Conservation (phyloP, 2,797 vertebrate genomes). For the Gallirallus australis region DNA sequence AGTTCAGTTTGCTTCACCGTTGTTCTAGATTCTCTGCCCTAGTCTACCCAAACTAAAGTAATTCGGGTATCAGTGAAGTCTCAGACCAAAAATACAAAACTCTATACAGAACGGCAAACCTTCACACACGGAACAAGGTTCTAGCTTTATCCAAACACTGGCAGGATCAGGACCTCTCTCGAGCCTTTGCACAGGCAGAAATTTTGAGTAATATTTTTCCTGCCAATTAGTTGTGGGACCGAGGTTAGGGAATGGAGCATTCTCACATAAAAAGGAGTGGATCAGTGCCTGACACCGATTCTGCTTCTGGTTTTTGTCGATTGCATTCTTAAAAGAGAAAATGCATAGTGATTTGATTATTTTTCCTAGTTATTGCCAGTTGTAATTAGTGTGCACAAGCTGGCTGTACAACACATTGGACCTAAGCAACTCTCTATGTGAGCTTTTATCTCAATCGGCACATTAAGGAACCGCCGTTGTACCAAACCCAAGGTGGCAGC, state of each 20-base stretch:
- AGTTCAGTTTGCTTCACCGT: conserved; percentile 19
- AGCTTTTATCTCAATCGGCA: not conserved
- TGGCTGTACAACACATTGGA: not conserved
- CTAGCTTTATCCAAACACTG: not conserved
- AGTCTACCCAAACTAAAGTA: conserved; percentile 15
- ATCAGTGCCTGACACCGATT: not conserved
- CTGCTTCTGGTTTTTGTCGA: not conserved
- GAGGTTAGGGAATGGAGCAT: not conserved
- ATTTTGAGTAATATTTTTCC: conserved; percentile 42
- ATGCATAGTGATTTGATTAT: not conserved
- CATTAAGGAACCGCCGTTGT: not conserved
- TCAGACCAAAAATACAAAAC: not conserved
- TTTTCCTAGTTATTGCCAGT: not conserved
- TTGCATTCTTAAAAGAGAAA: not conserved
- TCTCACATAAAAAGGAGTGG: conserved; percentile 9
- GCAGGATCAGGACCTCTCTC: not conserved
- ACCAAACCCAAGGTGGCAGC: not conserved
- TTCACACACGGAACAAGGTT: not conserved
- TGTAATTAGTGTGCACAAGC: not conserved
- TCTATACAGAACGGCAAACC: not conserved
- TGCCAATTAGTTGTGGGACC: not conserved
- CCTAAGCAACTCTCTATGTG: not conserved
- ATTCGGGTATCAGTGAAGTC: not conserved
- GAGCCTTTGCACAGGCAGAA: not conserved
- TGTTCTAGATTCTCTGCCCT: conserved; percentile 20